A percentile compares a stretch with the other conserved stretches of the same genome.
Conservation (phyloP, 2,888 invertebrate genomes). For the Arenicola marina region DNA sequence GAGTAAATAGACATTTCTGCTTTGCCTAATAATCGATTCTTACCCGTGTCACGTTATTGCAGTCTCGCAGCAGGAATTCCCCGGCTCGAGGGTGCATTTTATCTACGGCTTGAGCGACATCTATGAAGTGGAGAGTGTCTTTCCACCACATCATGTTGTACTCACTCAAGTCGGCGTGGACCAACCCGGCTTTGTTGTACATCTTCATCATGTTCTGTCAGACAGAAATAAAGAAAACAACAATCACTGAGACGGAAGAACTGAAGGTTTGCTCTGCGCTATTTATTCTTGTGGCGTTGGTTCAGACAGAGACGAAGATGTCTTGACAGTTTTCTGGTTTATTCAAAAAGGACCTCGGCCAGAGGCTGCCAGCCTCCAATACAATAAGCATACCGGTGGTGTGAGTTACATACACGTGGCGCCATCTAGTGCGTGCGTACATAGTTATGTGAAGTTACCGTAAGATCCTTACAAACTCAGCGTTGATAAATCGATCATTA, state of each 20-base stretch:
- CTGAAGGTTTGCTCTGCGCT: too few relatives aligned
- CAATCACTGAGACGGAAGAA: not conserved
- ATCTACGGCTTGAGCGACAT: conserved; percentile 69
- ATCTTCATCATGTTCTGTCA: conserved; percentile 64
- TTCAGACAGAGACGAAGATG: too few relatives aligned
- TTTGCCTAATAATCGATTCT: conserved; percentile 8
- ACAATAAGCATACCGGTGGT: too few relatives aligned
- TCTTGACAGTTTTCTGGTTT: too few relatives aligned
- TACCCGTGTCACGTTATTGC: conserved; percentile 62
- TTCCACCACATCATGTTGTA: conserved; percentile 69
- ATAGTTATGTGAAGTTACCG: not conserved
- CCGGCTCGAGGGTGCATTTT: conserved; percentile 66
- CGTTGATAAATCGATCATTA: too few relatives aligned
- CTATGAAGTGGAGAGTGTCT: conserved; percentile 65
- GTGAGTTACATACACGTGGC: too few relatives aligned
- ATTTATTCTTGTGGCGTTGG: too few relatives aligned
- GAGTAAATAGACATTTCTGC: too few relatives aligned
- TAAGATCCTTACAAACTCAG: not conserved
- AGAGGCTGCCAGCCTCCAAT: too few relatives aligned
- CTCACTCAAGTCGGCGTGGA: conserved; percentile 70
- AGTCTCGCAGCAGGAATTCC: conserved; percentile 67
- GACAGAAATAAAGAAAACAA: not conserved
- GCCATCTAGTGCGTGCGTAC: too few relatives aligned
- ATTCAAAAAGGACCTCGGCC: too few relatives aligned
- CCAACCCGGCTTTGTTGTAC: conserved; percentile 65